Evolutionary conservation across 2,113 vertebrate genomes (phyloP), one percentile per base, ranked within the genome.

Genomic region (Narcine bancroftii): DNA sequence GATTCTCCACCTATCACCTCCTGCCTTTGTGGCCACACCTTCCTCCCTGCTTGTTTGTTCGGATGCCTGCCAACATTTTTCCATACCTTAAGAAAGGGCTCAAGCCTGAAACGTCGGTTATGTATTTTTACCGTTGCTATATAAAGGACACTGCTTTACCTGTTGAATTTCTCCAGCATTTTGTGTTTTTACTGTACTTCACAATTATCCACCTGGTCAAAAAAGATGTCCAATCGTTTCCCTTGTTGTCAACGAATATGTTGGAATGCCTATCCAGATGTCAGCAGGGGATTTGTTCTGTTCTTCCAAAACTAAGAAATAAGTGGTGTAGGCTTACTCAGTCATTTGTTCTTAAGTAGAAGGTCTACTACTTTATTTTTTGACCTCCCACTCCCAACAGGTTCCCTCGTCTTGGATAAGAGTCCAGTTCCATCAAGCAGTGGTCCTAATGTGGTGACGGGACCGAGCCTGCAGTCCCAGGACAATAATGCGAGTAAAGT

Each of bases 401-500:
- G 96, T 93, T 96, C 96, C 94, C 94, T 97, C 93, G 96, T 96
- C 92, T 96, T 96, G 94, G 96, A 96, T 94, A 97, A 96, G 93
- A 96, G 96, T 92, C 94, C 94, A 29, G 94, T 95, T 47, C 95
- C 95, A 65, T 95, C 96, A 72, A 93, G 96, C 92, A 94, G 96
- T 94, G 96, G 95, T 93, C 95, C 94, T 93, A 96, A 93, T 94
- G 94, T 96, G 92, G 95, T 94, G 81, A 93, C 94, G 93, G 96
- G 96, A 92, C 92, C 95, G 93, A 96, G 93, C 93, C 92, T 95
- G 3, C 96, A 96, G 93, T 92, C 96, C 93, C 92, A 95, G 93
- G 95, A 96, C 93, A 94, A 95, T 93, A 97, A 96, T 94, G 45
- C 96, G 96, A 93, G 96, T 69, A 97, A 97, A 93, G 97, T 97